Conservation (phyloP, 1,140 invertebrate species). For the Meloidogyne hapla region DNA sequence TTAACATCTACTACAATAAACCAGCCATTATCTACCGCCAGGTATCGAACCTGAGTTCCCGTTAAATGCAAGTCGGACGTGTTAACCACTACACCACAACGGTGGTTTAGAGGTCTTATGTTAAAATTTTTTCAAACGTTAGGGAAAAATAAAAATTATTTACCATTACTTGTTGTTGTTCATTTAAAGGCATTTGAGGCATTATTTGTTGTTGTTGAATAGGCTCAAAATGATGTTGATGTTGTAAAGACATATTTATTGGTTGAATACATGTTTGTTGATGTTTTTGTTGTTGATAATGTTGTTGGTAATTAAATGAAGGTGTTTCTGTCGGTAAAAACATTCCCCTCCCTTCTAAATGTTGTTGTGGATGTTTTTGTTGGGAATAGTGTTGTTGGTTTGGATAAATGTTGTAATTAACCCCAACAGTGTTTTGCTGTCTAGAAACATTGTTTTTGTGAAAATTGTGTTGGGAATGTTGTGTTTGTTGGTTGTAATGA, state of each 20-base stretch:
- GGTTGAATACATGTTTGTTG: neutral
- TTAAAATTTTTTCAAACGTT: too few relatives aligned
- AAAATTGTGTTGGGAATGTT: neutral
- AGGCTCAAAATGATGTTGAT: neutral
- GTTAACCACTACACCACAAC: too few relatives aligned
- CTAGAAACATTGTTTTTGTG: neutral
- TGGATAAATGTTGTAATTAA: neutral
- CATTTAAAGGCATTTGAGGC: too few relatives aligned
- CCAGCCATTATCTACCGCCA: too few relatives aligned
- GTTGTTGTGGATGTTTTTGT: constrained; percentile 5
- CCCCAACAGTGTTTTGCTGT: neutral
- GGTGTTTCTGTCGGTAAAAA: neutral
- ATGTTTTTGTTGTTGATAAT: constrained; percentile 6
- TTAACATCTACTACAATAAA: too few relatives aligned
- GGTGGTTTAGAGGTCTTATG: too few relatives aligned
- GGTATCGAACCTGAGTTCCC: too few relatives aligned
- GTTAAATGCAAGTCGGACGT: too few relatives aligned
- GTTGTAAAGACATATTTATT: neutral
- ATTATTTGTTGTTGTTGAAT: neutral
- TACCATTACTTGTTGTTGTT: neutral
- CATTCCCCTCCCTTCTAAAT: neutral
- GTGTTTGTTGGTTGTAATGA: neutral
- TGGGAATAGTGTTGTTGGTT: neutral
- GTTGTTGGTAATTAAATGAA: neutral
- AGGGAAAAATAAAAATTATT: neutral